phyloP scores from a whole-genome alignment of 2,113 vertebrate species.

The Acrocephalus kingi region DNA sequence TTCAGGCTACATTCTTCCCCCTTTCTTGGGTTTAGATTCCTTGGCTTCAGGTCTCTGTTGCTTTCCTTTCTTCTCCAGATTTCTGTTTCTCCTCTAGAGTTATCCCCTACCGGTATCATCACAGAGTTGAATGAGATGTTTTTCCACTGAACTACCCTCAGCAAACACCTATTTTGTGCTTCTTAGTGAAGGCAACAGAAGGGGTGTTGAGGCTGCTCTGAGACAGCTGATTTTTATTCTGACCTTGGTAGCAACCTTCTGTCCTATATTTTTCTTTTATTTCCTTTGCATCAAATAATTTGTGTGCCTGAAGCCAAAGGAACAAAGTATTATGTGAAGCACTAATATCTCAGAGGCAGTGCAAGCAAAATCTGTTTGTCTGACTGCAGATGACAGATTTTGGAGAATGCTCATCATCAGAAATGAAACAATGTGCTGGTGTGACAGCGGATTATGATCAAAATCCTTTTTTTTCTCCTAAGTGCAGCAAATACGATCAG shows the following conservation, averaged over 20 bases:
- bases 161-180: neutral
- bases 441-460: neutral
- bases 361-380: constrained; percentile 9
- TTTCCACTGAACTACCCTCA: neutral
- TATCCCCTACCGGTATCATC: neutral
- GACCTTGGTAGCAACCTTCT: neutral
- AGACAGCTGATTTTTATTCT: neutral
- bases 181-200: neutral
- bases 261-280: neutral
- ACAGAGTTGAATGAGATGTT: neutral
- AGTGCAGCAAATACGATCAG: neutral
- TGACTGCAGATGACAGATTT: constrained; percentile 29
- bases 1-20: neutral
- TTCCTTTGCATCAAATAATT: neutral
- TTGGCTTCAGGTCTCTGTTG: neutral
- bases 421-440: neutral
- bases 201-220: neutral
- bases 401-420: neutral
- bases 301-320: neutral
- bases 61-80: neutral
- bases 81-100: neutral
- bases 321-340: neutral
- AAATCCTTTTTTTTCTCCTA: neutral
- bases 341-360: neutral
- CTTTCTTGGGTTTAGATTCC: neutral